A percentile compares a stretch with the other conserved stretches of the same genome.
Evolutionary conservation across 2,797 vertebrate species (phyloP).

Genomic region (Syndactyla subalaris): DNA sequence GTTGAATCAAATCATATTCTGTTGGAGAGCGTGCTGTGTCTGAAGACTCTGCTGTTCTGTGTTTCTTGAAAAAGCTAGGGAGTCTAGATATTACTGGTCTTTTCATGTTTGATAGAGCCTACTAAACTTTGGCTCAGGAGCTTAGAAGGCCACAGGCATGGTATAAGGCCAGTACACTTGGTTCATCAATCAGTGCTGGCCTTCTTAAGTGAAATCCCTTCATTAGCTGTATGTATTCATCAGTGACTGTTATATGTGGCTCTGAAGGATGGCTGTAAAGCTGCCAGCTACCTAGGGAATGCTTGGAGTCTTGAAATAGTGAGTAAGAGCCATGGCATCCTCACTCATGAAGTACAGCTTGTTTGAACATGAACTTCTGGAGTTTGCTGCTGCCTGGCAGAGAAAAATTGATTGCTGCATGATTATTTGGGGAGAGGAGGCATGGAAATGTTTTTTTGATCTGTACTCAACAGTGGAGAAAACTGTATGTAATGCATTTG

Average conservation of each 20-base stretch:
- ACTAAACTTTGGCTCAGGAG: not conserved
- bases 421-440: not conserved
- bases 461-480: not conserved
- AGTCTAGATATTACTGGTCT: not conserved
- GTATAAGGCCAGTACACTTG: not conserved
- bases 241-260: not conserved
- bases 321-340: not conserved
- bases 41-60: not conserved
- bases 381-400: not conserved
- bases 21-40: not conserved
- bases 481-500: not conserved
- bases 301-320: not conserved
- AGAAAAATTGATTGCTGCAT: not conserved
- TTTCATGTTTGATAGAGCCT: not conserved
- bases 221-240: not conserved
- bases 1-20: not conserved
- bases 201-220: not conserved
- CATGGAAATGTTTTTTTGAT: not conserved
- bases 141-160: not conserved
- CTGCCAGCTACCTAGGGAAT: not conserved
- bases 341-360: not conserved
- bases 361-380: not conserved
- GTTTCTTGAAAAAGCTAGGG: not conserved
- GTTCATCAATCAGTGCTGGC: not conserved
- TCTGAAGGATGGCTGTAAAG: not conserved